Base-by-base conservation (phyloP, 2,888 invertebrate species). In the Conistra vaccinii region DNA sequence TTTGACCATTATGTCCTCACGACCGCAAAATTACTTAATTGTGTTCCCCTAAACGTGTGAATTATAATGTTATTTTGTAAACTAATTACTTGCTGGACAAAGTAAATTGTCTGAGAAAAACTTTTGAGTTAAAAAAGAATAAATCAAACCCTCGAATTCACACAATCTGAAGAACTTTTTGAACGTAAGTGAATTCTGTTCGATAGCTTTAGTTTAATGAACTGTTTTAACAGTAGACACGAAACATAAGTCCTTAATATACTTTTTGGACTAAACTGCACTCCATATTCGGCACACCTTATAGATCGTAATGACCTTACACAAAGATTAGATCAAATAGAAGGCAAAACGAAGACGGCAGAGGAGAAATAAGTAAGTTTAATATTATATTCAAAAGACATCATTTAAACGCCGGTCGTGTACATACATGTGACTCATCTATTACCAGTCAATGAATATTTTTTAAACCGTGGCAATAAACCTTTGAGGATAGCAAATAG, bases 1-100 rank as follows among this genome's bases (percentile, higher is more conserved):
- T 78, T 82, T 73, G 67, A 87, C 73, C 66, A 67, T 73, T 80
- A 35, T 55, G 74, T 70, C 68, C 71, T 74, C 60, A 83, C 66
- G 85, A 83, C 87, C 80, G 70, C 80, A 73, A 79, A 77, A 81
- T 84, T 77, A 81, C 73, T 75, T 75, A 77, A 87, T 87, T 88
- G 73, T 87, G 76, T 75, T 73, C 83, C 73, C 39, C 39, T 80
- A 81, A 79, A 71, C 78, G 84, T 78, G 86, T 73, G 78, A 81
- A 76, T 72, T 68, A 73, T 81, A 78, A 69, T 58, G 39, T 68
- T 73, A 74, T 78, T 85, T 80, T 76, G 68, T 76, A 81, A 81
- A 78, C 81, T 86, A 81, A 84, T 86, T 84, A 78, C 72, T 55
- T 63, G 45, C 39, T 68, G 70, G 60, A 77, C 76, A 66, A 75